Percentiles rank a stretch among this genome's conserved stretches.
These are phyloP conservation scores for Choreutis nemorana DNA, from an alignment of 2,888 invertebrate species.

Conservation along the genomic window DNA sequence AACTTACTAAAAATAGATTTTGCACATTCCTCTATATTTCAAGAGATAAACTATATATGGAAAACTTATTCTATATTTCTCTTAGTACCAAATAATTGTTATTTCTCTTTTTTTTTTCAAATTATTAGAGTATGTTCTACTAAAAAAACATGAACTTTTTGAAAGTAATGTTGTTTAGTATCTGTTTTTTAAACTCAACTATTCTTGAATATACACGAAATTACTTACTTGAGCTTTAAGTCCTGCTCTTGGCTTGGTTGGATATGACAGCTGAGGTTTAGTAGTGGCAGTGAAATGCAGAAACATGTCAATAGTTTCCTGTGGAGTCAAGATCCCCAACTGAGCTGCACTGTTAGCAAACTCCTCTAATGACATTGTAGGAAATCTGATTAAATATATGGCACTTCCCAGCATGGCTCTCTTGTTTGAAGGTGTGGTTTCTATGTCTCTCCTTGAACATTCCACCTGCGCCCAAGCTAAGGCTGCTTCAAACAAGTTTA, in stretches of 20 bases:
- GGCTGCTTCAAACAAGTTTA: slow-evolving; percentile 89
- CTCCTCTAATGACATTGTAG: slow-evolving; percentile 89
- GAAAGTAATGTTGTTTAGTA: too few species aligned
- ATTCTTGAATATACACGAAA: too few species aligned
- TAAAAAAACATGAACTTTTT: background rate
- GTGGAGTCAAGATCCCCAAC: slow-evolving; percentile 87
- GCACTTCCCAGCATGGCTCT: slow-evolving; percentile 78
- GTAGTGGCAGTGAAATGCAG: slow-evolving; percentile 91
- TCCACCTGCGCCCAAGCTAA: slow-evolving; percentile 94
- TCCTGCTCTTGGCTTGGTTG: slow-evolving; percentile 83
- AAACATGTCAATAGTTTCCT: slow-evolving; percentile 95
- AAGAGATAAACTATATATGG: background rate
- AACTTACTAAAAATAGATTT: slow-evolving; percentile 2
- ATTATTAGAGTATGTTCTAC: background rate
- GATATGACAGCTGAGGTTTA: slow-evolving; percentile 85
- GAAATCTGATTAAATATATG: slow-evolving; percentile 88
- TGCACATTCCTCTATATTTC: too few species aligned
- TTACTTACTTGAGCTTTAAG: slow-evolving; percentile 81
- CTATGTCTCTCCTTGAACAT: slow-evolving; percentile 84
- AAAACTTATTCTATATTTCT: background rate
- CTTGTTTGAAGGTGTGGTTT: slow-evolving; percentile 81
- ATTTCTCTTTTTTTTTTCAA: background rate
- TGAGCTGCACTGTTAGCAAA: slow-evolving; percentile 96
- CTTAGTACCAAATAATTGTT: background rate
- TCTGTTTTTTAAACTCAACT: too few species aligned